These are phyloP conservation scores for Hoplias malabaricus DNA, from an alignment of 2,113 vertebrate species.

Conservation along the genomic window DNA sequence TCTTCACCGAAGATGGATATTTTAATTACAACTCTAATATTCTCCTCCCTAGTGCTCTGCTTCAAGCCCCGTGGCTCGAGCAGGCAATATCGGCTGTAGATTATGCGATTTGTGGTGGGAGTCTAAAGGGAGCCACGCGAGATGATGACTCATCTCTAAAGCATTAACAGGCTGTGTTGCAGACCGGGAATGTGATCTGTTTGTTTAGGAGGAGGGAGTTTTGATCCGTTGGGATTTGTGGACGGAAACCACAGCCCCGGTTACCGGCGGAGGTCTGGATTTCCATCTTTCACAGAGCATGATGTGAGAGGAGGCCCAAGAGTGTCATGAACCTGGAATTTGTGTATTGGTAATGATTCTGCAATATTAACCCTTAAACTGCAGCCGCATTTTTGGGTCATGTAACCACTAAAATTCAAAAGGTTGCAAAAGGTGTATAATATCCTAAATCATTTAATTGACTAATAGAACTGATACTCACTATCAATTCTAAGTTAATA, in stretches of 20 bases:
- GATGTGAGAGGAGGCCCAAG: conserved; percentile 19
- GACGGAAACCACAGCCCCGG: conserved; percentile 39
- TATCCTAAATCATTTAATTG: neutral
- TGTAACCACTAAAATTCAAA: neutral
- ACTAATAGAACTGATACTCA: neutral
- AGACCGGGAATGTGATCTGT: conserved; percentile 44
- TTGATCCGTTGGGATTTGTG: conserved; percentile 47
- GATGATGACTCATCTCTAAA: conserved; percentile 43
- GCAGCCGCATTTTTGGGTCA: neutral
- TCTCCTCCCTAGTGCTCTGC: neutral
- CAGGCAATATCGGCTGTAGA: conserved; percentile 32
- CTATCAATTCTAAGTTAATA: neutral
- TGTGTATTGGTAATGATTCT: neutral
- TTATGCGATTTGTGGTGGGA: conserved; percentile 28
- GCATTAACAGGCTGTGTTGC: conserved; percentile 36
- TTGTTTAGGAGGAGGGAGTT: conserved; percentile 49
- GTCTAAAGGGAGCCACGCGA: conserved; percentile 17
- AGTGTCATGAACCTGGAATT: conserved; percentile 3
- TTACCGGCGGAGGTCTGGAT: conserved; percentile 15
- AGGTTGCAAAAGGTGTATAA: too few relatives aligned
- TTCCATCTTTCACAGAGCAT: conserved; percentile 7
- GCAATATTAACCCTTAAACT: neutral
- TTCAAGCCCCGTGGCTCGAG: neutral
- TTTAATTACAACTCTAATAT: conserved; percentile 40
- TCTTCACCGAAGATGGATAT: conserved; percentile 29